Evolutionary conservation across 1,140 invertebrate genomes (phyloP).

Genomic region (Penaeus vannamei): DNA sequence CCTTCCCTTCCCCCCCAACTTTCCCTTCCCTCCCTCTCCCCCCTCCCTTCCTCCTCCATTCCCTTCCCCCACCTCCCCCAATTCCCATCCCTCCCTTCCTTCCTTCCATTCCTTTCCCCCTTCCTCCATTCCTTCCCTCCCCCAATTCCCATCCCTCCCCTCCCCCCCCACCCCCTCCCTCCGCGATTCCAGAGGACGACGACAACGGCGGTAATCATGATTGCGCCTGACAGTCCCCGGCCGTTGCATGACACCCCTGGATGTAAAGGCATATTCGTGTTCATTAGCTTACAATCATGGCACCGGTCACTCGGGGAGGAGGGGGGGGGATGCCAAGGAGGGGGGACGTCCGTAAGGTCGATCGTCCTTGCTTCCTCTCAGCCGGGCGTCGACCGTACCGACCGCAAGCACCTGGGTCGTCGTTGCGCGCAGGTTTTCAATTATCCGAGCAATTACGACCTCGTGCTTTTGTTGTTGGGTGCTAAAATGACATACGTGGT

Average conservation of each 20-base stretch:
- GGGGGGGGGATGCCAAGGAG: not conserved
- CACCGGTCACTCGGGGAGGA: not conserved
- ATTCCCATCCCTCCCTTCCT: too few relatives aligned
- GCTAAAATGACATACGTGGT: conserved; percentile 63
- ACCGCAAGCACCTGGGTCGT: not conserved
- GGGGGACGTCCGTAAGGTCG: not conserved
- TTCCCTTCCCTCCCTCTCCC: too few relatives aligned
- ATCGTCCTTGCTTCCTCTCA: not conserved
- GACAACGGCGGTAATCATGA: not conserved
- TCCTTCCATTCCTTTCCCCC: too few relatives aligned
- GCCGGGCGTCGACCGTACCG: not conserved
- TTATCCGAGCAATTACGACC: conserved; percentile 62
- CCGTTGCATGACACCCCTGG: conserved; percentile 49
- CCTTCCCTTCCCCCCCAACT: too few relatives aligned
- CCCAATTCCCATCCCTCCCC: too few relatives aligned
- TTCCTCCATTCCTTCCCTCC: too few relatives aligned
- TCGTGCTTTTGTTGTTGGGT: conserved; percentile 59
- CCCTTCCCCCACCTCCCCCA: too few relatives aligned
- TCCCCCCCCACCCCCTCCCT: not conserved
- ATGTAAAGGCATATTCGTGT: conserved; percentile 45
- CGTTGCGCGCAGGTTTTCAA: conserved; percentile 44
- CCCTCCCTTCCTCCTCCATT: too few relatives aligned
- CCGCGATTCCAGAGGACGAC: not conserved
- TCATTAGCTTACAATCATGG: conserved; percentile 49
- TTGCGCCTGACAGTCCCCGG: not conserved